Percentiles rank a stretch among this genome's conserved stretches.
Conservation (phyloP, 2,113 vertebrate genomes). For the Tragelaphus scriptus region DNA sequence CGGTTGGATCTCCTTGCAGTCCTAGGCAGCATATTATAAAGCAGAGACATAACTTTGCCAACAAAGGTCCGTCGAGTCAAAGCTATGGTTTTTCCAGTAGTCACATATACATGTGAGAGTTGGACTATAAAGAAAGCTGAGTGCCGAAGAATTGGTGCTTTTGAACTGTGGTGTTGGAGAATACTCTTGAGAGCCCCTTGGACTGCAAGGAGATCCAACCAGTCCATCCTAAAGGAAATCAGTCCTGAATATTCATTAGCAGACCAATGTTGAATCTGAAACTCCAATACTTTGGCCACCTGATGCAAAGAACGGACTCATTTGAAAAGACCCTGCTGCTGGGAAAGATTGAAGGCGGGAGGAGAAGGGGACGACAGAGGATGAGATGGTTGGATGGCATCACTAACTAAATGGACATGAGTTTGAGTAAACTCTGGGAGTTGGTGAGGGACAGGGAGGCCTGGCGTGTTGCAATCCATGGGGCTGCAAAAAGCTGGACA, state of each 20-base stretch:
- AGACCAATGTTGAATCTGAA: neutral
- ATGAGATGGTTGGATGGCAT: neutral
- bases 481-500: neutral
- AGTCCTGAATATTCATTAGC: neutral
- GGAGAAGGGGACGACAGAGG: neutral
- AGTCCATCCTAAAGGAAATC: neutral
- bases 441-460: neutral
- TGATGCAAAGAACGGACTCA: neutral
- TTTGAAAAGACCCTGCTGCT: neutral
- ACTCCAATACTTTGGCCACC: neutral
- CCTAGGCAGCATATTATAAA: neutral
- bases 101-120: neutral
- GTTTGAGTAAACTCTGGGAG: fast-evolving
- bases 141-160: neutral
- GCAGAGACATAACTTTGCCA: neutral
- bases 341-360: neutral
- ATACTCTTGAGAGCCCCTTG: neutral
- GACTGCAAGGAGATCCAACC: neutral
- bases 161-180: neutral
- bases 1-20: too few relatives aligned
- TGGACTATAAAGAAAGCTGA: neutral
- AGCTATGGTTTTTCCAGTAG: neutral
- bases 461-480: neutral
- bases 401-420: neutral
- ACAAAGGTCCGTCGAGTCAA: neutral